These are phyloP conservation scores for Lycaon pictus DNA, from an alignment of 2,113 vertebrate species.

Conservation along the genomic window DNA sequence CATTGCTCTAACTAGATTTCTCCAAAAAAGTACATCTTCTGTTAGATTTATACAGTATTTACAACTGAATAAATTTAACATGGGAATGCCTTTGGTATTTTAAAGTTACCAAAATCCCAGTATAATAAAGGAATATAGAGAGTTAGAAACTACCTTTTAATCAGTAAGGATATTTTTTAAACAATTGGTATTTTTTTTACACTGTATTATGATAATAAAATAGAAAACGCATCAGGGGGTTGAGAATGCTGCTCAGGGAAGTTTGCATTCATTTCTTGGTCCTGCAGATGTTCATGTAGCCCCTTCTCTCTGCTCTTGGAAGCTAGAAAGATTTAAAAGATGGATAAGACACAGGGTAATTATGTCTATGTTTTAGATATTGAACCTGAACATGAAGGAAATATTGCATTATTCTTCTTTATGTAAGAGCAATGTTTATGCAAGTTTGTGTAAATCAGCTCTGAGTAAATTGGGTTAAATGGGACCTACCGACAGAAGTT, in stretches of 20 bases:
- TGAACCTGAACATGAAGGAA: background rate
- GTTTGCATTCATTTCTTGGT: background rate
- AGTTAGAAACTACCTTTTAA: background rate
- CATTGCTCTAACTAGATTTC: background rate
- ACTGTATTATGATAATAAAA: background rate
- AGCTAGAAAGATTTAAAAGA: background rate
- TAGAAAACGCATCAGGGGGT: background rate
- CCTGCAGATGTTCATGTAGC: background rate
- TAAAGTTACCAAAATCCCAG: background rate
- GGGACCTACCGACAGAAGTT: background rate
- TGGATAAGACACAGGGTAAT: background rate
- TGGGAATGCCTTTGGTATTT: background rate
- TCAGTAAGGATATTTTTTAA: background rate
- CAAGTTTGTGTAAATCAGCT: background rate
- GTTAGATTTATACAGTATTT: background rate
- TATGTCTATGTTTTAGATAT: background rate
- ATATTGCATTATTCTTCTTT: background rate
- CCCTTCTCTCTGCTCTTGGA: background rate
- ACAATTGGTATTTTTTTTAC: background rate
- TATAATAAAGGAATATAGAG: background rate
- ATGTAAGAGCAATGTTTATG: slow-evolving; percentile 10
- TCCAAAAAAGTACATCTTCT: background rate
- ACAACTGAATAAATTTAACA: background rate
- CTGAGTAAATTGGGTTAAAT: background rate
- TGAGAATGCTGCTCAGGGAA: background rate